Base-by-base conservation (phyloP, 2,113 vertebrate genomes). In the Heteronetta atricapilla region DNA sequence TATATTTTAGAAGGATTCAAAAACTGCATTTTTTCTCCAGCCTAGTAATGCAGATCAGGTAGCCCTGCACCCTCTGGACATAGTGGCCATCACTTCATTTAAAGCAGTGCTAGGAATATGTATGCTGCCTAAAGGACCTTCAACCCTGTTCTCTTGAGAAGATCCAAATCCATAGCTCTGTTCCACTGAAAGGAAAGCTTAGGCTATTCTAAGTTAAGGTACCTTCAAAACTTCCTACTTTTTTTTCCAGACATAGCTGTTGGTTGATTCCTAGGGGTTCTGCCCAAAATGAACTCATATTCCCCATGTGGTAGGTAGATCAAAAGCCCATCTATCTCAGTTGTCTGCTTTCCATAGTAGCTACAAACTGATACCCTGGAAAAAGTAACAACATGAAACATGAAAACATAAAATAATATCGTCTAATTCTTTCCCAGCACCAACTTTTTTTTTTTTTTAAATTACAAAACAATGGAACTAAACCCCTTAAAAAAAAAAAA, bases 31-130 rank as follows among this genome's bases (percentile, higher is more conserved):
- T 60, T 84, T 66, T 42, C 29, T 75, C 7, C 46, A 87, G 3
- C 3, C 5, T 56, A 18, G 2, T 73, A 22, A 53, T 22, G 22
- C 21, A 60, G 36, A 77, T 11, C 58, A 76, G 26, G 31, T 60
- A 68, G 0, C 0, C 17, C 29, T 31, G 23, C 42, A 79, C 10
- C 46, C 20, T 48, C 46, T 48, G 44, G 28, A 36, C 38, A 8
- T 6, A 13, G 29, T 26, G 42, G 14, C 13, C 53, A 60, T 7
- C 10, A 23, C 3, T 33, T 72, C 10, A 11, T 38, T 89, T 48
- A 28, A 60, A 85, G 33, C 3, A 25, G 8, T 19, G 10, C 5
- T 34, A 52, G 48, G 25, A 28, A 25, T 26, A 52, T 26, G 33
- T 50, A 19, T 40, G 17, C 62, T 63, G 60, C 16, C 60, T 63